These are phyloP conservation scores for Chauna torquata DNA, from an alignment of 2,113 vertebrate genomes.

Conservation along the genomic window DNA sequence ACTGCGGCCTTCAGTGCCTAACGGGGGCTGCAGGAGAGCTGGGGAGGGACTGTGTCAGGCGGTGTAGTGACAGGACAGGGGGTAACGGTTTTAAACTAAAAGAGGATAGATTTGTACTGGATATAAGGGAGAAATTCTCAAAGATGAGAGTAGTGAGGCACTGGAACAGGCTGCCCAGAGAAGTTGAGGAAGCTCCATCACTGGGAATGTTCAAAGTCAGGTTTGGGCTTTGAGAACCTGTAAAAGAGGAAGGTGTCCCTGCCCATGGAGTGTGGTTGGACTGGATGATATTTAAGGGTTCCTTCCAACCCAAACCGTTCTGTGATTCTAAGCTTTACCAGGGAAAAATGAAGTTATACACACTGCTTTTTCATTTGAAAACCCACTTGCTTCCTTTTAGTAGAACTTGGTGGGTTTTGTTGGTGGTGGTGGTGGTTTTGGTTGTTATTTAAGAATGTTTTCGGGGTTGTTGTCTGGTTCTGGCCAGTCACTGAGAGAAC, in stretches of 20 bases:
- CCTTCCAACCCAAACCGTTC: not conserved
- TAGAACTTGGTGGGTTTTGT: not conserved
- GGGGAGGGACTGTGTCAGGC: not conserved
- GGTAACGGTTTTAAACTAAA: too few species aligned
- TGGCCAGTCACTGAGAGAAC: not conserved
- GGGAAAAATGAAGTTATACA: not conserved
- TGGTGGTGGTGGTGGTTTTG: too few species aligned
- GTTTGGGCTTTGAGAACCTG: not conserved
- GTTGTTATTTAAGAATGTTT: accelerated
- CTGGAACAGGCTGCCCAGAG: too few species aligned
- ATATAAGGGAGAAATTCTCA: too few species aligned
- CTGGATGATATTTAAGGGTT: not conserved
- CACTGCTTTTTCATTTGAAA: not conserved
- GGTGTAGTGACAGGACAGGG: not conserved
- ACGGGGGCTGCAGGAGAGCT: not conserved
- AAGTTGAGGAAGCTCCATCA: too few species aligned
- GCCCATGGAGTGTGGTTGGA: not conserved
- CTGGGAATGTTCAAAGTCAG: not conserved
- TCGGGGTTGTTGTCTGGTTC: not conserved
- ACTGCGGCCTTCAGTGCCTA: not conserved
- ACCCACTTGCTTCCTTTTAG: not conserved
- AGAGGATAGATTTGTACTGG: too few species aligned
- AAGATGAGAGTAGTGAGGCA: too few species aligned
- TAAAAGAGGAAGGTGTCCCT: too few species aligned
- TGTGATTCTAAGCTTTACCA: not conserved